Evolutionary conservation across 2,888 invertebrate species (phyloP).

Genomic region (Limnephilus rhombicus): DNA sequence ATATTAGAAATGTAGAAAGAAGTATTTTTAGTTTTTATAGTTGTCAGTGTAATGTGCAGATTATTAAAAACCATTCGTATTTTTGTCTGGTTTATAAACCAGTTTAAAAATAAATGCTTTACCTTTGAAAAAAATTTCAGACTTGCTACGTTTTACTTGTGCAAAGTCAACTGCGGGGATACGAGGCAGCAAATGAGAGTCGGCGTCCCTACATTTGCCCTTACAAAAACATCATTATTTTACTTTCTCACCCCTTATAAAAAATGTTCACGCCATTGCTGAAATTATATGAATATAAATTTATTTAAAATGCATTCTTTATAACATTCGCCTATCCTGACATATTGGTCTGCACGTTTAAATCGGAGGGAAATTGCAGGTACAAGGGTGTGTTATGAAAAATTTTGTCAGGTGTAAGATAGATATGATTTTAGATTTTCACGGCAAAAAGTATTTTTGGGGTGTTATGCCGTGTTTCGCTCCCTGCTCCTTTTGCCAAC

Average conservation of each 20-base stretch:
- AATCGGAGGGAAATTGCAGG: neutral
- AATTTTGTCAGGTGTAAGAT: too few species aligned
- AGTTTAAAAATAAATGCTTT: too few species aligned
- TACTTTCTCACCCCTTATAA: neutral
- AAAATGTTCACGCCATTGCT: neutral
- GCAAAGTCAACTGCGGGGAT: neutral
- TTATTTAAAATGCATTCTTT: neutral
- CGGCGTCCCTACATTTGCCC: conserved; percentile 35
- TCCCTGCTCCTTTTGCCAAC: too few species aligned
- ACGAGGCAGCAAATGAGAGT: conserved; percentile 30
- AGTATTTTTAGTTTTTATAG: too few species aligned
- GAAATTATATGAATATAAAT: neutral
- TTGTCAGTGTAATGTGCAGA: too few species aligned
- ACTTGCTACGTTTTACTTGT: neutral
- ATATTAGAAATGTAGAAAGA: too few species aligned
- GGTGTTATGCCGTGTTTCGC: too few species aligned
- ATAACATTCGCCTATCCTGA: neutral
- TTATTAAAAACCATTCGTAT: too few species aligned
- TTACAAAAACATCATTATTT: conserved; percentile 51
- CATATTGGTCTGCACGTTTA: neutral
- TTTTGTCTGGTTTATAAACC: too few species aligned
- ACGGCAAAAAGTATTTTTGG: too few species aligned
- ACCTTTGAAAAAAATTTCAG: neutral
- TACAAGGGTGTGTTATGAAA: too few species aligned
- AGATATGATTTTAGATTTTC: too few species aligned